Evolutionary conservation across 2,888 invertebrate genomes (phyloP), one percentile per base, ranked within the genome.

Genomic region (Odontocerum albicorne): DNA sequence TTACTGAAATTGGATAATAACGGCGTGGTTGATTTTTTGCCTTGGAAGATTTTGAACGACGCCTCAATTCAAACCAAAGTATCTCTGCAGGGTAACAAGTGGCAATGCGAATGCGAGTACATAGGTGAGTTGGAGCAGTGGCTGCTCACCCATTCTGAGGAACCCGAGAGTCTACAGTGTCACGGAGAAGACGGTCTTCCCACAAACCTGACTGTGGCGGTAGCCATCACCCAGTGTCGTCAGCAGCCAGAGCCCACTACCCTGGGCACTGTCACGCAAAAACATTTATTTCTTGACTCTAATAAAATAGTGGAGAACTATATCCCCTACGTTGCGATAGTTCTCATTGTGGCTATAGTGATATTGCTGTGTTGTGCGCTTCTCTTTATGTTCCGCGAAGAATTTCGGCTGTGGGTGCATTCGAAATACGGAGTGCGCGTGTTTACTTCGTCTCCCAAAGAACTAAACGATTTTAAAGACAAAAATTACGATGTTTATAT

Each of bases 401-500:
- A 89, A 68, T 84, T 90, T 55, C 82, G 87, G 62, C 75, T 90
- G 58, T 90, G 90, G 88, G 82, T 88, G 64, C 88, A 88, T 73
- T 84, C 88, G 12, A 84, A 81, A 64, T 90, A 88, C 70, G 90
- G 90, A 32, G 78, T 90, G 44, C 79, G 90, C 64, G 77, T 90
- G 63, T 86, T 88, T 69, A 85, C 84, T 70, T 82, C 83, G 57
- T 74, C 75, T 57, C 71, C 79, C 38, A 74, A 76, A 64, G 77
- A 78, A 59, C 74, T 79, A 70, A 79, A 80, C 65, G 77, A 77
- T 65, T 76, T 74, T 65, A 78, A 77, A 71, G 86, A 87, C 67
- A 84, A 88, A 65, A 79, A 89, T 7, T 92, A 89, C 72, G 93
- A 94, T 70, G 92, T 91, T 55, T 94, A 93, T 75, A 83, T 94